Evolutionary conservation across 2,797 vertebrate genomes (phyloP), one percentile per base, ranked within the genome.

Genomic region (Anguilla pacifica): DNA sequence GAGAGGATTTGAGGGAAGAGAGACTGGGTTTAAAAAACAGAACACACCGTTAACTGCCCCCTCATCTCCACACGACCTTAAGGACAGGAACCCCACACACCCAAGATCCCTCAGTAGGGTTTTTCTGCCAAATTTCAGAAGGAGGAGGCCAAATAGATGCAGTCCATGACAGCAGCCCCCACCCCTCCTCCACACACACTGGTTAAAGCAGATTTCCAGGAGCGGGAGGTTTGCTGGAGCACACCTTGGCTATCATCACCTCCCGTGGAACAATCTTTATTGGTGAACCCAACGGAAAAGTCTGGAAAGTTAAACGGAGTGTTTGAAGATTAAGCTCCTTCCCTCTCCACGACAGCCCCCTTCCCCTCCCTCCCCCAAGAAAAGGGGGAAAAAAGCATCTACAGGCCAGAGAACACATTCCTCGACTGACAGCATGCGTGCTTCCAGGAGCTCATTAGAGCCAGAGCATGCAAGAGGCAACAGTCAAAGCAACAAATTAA

Each of bases 401-500:
- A 49, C 49, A 51, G 87, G 61, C 85, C 82, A 11, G 67, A 31
- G 88, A 87, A 90, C 57, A 67, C 91, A 5, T 19, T 46, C 77
- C 43, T 46, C 15, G 6, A 81, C 49, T n/a, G 9, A 81, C 77
- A 43, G 7, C 19, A 49, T 2, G 31, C 67, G 31, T 35, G 31
- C 13, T 77, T 39, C 6, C 15, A 35, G 31, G 17, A 25, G 35
- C 39, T 74, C 74, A 17, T 43, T 43, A 22, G 35, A 3, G 11
- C 74, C 6, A 22, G 6, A 10, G 17, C 77, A 22, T 10, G 67
- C 72, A 7, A 22, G 89, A 67, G 51, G 85, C 6, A 39, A 90
- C 87, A 85, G 49, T 31, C 31, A 17, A 35, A 72, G 74, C 85
- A 89, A 82, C 51, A 1, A 1, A 35, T 46, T 83, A 87, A 86